Base-by-base conservation (phyloP, 2,797 vertebrate genomes). In the Apogon hyalosoma region DNA sequence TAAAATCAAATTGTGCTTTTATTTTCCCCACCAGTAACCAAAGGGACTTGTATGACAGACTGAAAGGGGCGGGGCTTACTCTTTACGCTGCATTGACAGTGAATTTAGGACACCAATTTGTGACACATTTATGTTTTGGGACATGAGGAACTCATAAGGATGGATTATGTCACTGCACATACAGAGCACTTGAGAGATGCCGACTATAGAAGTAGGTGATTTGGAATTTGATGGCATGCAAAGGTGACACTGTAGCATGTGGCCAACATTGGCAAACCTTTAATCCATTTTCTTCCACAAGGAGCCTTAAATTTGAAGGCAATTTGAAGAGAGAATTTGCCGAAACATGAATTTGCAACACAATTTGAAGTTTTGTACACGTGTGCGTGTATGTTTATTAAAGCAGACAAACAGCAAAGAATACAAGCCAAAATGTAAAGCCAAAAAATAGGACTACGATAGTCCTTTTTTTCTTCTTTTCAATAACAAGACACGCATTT, bases 371-470 rank as follows among this genome's bases (percentile, higher is more conserved):
- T 95, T 94, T 94, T 93, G 93, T 95, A 98, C 97, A 98, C 96
- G 94, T 93, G 94, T 94, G 95, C 93, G 96, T 96, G 95, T 96
- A 94, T 95, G 96, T 98, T 98, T 99, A 99, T 99, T 99, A 95
- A 97, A 96, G 95, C 96, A 97, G 95, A 98, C 93, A 96, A 96
- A 98, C 96, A 98, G 95, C 96, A 98, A 96, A 96, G 95, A 96
- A 97, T 98, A 99, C 97, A 98, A 97, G 96, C 97, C 96, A 98
- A 96, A 97, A 96, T 95, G 94, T 95, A 93, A 96, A 96, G 95
- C 95, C 95, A 96, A 96, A 92, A 88, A 87, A 94, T 92, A 93
- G 95, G 94, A 96, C 92, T 87, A 86, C 57, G 50, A 74, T 14
- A 59, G 86, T 85, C 86, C 82, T 73, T 92, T 91, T 94, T 91